These are phyloP conservation scores for Embidobia sp. DNA, from an alignment of 2,888 invertebrate species.

Conservation along the genomic window DNA sequence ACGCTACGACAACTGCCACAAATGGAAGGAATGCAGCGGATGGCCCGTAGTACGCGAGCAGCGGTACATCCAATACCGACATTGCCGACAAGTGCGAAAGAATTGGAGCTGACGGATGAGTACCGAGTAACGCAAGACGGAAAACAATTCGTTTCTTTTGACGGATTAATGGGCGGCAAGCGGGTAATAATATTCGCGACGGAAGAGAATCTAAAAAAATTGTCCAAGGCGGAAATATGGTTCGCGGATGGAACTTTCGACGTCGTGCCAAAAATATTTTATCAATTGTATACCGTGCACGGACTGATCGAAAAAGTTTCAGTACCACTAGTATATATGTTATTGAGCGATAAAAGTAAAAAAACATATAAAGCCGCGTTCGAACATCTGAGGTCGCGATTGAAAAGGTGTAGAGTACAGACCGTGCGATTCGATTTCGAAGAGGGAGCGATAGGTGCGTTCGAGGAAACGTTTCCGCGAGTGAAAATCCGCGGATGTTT, in stretches of 20 bases:
- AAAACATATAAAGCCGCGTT: background rate
- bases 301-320: background rate
- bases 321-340: constrained; percentile 6
- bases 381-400: no score
- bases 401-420: no score
- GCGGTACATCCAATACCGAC: no score
- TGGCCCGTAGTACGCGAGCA: no score
- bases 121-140: no score
- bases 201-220: background rate
- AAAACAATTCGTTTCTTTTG: no score
- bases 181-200: constrained; percentile 1
- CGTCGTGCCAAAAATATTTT: constrained; percentile 7
- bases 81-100: no score
- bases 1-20: no score
- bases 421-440: constrained; percentile 6
- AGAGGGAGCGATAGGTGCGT: constrained; percentile 5
- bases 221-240: background rate
- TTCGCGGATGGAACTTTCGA: constrained; percentile 16
- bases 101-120: no score
- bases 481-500: background rate
- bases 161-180: background rate
- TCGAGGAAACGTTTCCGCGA: background rate
- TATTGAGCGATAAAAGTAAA: constrained; percentile 3
- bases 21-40: no score
- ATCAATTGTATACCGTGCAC: constrained; percentile 18